phyloP scores from a whole-genome alignment of 2,797 vertebrate species.

The Myiotriccus ornatus region DNA sequence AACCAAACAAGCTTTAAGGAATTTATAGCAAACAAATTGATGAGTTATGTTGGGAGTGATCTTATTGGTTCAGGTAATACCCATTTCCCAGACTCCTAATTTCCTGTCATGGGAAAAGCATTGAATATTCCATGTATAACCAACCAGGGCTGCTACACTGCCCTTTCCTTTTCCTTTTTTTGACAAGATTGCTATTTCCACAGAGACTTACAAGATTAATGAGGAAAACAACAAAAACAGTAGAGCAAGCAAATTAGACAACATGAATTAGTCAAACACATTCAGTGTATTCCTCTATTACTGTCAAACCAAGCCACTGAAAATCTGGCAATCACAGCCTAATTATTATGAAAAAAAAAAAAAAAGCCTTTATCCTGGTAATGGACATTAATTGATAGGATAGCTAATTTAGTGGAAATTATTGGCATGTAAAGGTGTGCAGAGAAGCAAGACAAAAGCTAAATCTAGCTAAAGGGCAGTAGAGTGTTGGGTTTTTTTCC shows the following conservation, averaged over 20 bases:
- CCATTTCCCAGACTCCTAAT: neutral
- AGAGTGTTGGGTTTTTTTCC: fast-evolving
- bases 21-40: conserved; percentile 13
- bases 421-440: neutral
- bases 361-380: neutral
- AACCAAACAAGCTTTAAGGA: neutral
- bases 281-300: neutral
- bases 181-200: neutral
- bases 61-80: neutral
- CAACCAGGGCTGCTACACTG: neutral
- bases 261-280: neutral
- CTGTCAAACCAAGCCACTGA: neutral
- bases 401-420: conserved; percentile 22
- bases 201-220: neutral
- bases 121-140: neutral
- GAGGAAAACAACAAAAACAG: neutral
- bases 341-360: neutral
- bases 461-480: neutral
- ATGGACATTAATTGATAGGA: neutral
- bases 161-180: neutral
- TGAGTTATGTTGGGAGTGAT: neutral
- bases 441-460: neutral
- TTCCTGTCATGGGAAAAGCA: neutral
- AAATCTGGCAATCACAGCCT: neutral
- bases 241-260: neutral